phyloP scores from a whole-genome alignment of 2,113 vertebrate species.

The Pelusios castaneus region DNA sequence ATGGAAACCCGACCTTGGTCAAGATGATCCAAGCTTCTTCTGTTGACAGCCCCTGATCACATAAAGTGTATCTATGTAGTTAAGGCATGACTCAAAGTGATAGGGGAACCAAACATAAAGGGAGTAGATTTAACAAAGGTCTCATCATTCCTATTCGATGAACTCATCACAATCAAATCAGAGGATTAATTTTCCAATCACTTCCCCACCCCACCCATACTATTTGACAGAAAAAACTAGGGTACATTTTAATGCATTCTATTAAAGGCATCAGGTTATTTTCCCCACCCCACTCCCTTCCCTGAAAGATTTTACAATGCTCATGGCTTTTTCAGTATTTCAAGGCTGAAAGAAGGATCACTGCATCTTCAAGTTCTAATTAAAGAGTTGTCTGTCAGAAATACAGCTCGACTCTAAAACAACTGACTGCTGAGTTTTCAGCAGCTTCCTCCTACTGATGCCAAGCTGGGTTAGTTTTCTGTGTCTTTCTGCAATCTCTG shows the following conservation, averaged over 20 bases:
- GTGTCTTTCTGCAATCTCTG: constrained; percentile 2
- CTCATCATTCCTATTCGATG: neutral
- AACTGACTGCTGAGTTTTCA: neutral
- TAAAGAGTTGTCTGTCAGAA: neutral
- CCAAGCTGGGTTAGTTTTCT: neutral
- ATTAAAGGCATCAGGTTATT: constrained; percentile 68
- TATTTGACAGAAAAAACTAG: neutral
- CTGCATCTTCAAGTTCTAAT: neutral
- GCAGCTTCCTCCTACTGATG: neutral
- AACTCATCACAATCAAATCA: constrained; percentile 18
- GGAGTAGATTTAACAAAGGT: neutral
- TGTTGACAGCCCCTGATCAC: constrained; percentile 46
- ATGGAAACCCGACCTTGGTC: neutral
- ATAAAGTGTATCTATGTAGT: constrained; percentile 30
- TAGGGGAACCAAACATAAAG: constrained; percentile 40
- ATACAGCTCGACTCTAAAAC: neutral
- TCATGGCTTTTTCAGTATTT: constrained; percentile 72
- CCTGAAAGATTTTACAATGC: constrained; percentile 63
- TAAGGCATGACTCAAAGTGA: constrained; percentile 74
- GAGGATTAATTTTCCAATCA: neutral
- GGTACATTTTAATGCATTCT: constrained; percentile 9
- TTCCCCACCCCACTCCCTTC: constrained; percentile 56
- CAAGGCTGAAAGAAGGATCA: neutral
- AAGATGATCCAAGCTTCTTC: neutral
- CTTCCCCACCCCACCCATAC: constrained; percentile 19